A percentile compares a stretch with the other conserved stretches of the same genome.
These are phyloP conservation scores for Candidula unifasciata DNA, from an alignment of 2,888 invertebrate genomes.

Conservation along the genomic window DNA sequence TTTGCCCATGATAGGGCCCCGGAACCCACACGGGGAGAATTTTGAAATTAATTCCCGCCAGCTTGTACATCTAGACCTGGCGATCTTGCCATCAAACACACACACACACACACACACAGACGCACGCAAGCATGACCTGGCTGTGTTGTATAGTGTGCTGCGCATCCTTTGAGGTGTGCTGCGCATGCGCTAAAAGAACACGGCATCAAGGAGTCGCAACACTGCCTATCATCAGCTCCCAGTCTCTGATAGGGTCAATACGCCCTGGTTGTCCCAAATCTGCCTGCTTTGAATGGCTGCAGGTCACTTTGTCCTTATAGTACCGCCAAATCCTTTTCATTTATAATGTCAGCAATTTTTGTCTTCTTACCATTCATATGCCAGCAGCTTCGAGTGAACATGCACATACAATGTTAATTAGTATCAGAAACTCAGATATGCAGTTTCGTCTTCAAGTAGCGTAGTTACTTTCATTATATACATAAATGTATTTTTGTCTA, in stretches of 20 bases:
- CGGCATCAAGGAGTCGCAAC: not conserved
- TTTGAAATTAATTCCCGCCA: not conserved
- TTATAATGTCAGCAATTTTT: conserved; percentile 30
- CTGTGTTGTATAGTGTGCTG: not conserved
- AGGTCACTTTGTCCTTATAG: conserved; percentile 33
- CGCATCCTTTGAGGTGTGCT: conserved; percentile 14
- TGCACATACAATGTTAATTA: no score
- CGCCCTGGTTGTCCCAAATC: conserved; percentile 37
- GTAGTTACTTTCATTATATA: no score
- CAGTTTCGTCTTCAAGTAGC: no score
- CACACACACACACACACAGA: not conserved
- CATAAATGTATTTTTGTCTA: no score
- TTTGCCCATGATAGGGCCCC: no score
- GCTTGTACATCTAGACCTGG: not conserved
- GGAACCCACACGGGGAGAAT: no score
- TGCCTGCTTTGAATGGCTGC: conserved; percentile 4
- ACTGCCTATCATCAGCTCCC: no score
- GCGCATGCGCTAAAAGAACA: conserved; percentile 46
- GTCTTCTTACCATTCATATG: not conserved
- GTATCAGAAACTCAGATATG: no score
- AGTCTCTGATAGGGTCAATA: not conserved
- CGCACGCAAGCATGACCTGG: no score
- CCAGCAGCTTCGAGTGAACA: not conserved
- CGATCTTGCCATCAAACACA: not conserved
- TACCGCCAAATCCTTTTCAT: not conserved